Conservation (phyloP, 2,888 invertebrate species). For the Hirtodrosophila duncani region DNA sequence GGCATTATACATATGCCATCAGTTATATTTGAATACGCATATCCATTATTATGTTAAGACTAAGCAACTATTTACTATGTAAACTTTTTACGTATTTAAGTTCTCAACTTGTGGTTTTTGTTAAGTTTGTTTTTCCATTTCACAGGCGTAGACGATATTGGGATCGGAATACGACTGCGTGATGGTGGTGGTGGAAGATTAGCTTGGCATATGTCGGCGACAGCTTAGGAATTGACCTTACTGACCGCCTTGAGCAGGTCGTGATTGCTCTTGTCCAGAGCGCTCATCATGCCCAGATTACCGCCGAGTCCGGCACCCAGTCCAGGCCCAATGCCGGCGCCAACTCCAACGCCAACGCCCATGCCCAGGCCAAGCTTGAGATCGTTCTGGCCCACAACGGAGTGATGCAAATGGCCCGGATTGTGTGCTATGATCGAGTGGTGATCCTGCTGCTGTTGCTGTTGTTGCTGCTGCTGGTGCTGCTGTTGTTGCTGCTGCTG, state of each 20-base stretch:
- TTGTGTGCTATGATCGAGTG: slow-evolving; percentile 78
- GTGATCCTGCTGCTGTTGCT: slow-evolving; percentile 75
- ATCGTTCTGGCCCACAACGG: slow-evolving; percentile 78
- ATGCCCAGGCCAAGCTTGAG: slow-evolving; percentile 78
- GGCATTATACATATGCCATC: too few relatives aligned
- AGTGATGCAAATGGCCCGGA: slow-evolving; percentile 78
- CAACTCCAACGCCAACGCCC: slow-evolving; percentile 73
- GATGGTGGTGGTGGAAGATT: slow-evolving; percentile 32
- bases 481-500: slow-evolving; percentile 75
- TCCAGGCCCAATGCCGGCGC: slow-evolving; percentile 73
- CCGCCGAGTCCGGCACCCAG: slow-evolving; percentile 75
- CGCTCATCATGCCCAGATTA: slow-evolving; percentile 79
- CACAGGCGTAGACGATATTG: slow-evolving; percentile 45
- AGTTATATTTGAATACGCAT: slow-evolving; percentile 18
- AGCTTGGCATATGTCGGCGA: slow-evolving; percentile 23
- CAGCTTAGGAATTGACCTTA: slow-evolving; percentile 79
- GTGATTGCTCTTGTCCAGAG: slow-evolving; percentile 78
- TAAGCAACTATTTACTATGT: slow-evolving; percentile 75
- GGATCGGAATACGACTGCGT: slow-evolving; percentile 17
- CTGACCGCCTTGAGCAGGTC: slow-evolving; percentile 78
- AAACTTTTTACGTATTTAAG: slow-evolving; percentile 76
- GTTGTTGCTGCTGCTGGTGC: slow-evolving; percentile 74
- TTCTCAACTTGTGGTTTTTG: slow-evolving; percentile 68
- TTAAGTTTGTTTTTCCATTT: slow-evolving; percentile 34
- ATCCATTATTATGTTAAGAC: slow-evolving; percentile 45